Percentiles rank a stretch among this genome's conserved stretches.
phyloP scores from a whole-genome alignment of 92 coral and sea anemone genomes.

The Blastomussa wellsi region DNA sequence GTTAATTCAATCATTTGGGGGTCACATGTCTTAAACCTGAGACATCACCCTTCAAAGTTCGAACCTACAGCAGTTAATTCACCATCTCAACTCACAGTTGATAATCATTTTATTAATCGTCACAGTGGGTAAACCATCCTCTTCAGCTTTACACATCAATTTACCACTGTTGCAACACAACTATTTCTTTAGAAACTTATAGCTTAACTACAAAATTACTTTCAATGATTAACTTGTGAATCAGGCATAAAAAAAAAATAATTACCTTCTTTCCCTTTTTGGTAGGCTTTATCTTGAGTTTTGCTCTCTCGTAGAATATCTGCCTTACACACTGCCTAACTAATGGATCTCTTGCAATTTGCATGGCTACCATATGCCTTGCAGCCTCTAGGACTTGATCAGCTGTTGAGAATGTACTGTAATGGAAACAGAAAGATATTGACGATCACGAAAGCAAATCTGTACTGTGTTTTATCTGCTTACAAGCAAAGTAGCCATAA shows the following conservation, averaged over 20 bases:
- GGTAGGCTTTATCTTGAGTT: slow-evolving; percentile 81
- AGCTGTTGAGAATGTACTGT: slow-evolving; percentile 84
- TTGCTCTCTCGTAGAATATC: slow-evolving; percentile 93
- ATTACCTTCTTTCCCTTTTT: slow-evolving; percentile 96
- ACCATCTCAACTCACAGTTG: too few species aligned
- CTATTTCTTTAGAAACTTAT: too few species aligned
- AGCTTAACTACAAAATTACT: neutral
- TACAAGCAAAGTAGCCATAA: neutral
- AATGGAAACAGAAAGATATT: neutral
- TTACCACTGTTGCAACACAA: too few species aligned
- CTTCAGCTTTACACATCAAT: too few species aligned
- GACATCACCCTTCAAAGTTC: too few species aligned
- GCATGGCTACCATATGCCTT: slow-evolving; percentile 98
- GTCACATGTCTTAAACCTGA: too few species aligned
- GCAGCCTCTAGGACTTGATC: slow-evolving; percentile 94
- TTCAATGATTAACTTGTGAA: neutral
- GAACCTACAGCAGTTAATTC: too few species aligned
- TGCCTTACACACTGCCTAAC: slow-evolving; percentile 98
- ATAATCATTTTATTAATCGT: too few species aligned
- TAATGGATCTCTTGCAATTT: slow-evolving; percentile 95
- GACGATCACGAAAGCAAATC: neutral
- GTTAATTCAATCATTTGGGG: too few species aligned
- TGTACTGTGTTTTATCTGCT: neutral
- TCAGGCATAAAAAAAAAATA: neutral
- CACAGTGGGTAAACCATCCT: too few species aligned